Evolutionary conservation across 92 coral and sea anemone genomes (phyloP), one percentile per base, ranked within the genome.

Genomic region (Actinernus sp.): DNA sequence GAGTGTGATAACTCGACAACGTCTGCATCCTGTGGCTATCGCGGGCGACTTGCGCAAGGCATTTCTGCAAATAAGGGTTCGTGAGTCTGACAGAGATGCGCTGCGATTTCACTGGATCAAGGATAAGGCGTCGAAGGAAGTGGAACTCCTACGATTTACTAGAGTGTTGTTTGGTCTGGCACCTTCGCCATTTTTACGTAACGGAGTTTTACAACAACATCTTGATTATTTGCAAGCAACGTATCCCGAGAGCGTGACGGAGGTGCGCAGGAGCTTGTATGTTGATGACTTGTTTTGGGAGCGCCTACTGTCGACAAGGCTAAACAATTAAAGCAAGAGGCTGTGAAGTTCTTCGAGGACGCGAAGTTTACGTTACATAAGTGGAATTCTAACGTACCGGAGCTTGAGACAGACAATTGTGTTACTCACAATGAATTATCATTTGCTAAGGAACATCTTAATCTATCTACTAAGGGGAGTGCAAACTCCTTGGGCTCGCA

Each of bases 201-300:
- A 47, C 57, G 79, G 74, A 40, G 84, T 75, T 27, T 48, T 83
- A 14, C 73, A 68, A 37, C 71, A 39, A 36, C 90, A 83, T 34
- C 75, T 82, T 29, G 59, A 58, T 34, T 40, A 40, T 4, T 48
- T 64, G 77, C 34, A 63, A 54, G 28, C 75, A 7, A 37, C 62
- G 29, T 47, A 57, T 38, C 83, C 88, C 22, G 76, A 61, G 41
- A 59, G 63, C 29, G 79, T 55, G 18, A 23, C 51, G 24, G 73
- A 54, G 32, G 53, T 66, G 25, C 25, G 14, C 23, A 26, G 48
- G 29, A 70, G 73, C 58, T 64, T 79, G 55, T 86, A 86, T 41
- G 88, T 86, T 0, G 88, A 86, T 28, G 70, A 79, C 40, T 44
- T 86, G 53, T 86, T 7, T 31, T 68, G 19, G 87, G 80, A 18